Evolutionary conservation across 2,113 vertebrate species (phyloP).

Genomic region (Uria aalge): DNA sequence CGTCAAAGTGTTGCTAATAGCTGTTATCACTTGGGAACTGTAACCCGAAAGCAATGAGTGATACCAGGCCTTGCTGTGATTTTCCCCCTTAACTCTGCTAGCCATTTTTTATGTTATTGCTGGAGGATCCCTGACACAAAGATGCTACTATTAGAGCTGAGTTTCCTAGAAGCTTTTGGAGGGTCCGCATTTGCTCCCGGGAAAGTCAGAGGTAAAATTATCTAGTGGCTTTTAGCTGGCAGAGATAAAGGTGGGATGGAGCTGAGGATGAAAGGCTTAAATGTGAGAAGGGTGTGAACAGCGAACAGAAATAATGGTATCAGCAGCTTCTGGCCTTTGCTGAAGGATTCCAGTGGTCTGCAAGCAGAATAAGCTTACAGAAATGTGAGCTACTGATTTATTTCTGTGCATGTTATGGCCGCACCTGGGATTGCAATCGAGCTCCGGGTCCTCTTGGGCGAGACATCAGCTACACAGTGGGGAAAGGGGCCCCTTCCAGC

Average conservation of each 20-base stretch:
- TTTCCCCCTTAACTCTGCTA: conserved; percentile 27
- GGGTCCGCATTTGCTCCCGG: not conserved
- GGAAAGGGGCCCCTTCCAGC: not conserved
- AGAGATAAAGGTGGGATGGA: conserved; percentile 26
- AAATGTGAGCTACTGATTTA: not conserved
- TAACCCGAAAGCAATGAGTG: conserved; percentile 68
- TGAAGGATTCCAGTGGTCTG: not conserved
- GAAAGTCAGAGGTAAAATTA: conserved; percentile 40
- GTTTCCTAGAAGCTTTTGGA: conserved; percentile 42
- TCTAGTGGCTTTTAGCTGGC: conserved; percentile 21
- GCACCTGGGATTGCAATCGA: not conserved
- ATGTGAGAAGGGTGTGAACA: conserved; percentile 24
- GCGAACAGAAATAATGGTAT: not conserved
- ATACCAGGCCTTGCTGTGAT: conserved; percentile 55
- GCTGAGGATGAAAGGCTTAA: conserved; percentile 26
- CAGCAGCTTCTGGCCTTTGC: not conserved
- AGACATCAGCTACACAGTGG: not conserved
- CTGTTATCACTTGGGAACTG: conserved; percentile 75
- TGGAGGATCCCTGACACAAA: conserved; percentile 30
- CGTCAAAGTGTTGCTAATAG: conserved; percentile 75
- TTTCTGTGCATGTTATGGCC: not conserved
- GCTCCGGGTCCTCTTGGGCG: not conserved
- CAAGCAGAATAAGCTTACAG: not conserved
- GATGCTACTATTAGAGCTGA: conserved; percentile 23
- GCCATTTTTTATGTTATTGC: conserved; percentile 18